Base-by-base conservation (phyloP, 1,140 invertebrate genomes). In the Eulimnadia texana region DNA sequence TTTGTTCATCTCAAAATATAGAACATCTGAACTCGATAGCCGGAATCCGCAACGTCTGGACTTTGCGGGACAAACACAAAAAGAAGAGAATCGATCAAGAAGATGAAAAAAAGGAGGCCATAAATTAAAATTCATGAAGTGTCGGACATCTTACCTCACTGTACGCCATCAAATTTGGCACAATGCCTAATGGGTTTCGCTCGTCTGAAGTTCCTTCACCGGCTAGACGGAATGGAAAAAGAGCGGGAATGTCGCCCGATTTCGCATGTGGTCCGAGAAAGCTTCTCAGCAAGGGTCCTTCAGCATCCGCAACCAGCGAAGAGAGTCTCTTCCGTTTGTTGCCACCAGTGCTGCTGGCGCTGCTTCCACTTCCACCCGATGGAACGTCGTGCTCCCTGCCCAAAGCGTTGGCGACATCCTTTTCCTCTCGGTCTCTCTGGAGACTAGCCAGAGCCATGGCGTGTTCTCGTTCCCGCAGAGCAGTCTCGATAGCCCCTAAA, bases 371-470 rank as follows among this genome's bases (percentile, higher is more conserved):
- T 20, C 55, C 55, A 27, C 55, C 33, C n/a, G 55, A 57, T 3
- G 55, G 27, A 13, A 42, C 6, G 16, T 57, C 55, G 1, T 27
- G 24, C 13, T 57, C 55, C 6, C 29, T 33, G 0, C 25, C 55
- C 1, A 11, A 22, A 42, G 55, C 24, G 28, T 57, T 57, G 1
- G 25, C 63, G 6, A 42, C 6, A 9, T 42, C 33, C 33, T 42
- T 42, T 86, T 84, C 56, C 56, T 64, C 16, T 65, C 64, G 2
- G 62, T 65, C 24, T 66, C 70, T 13, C 76, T 76, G 10, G 74
- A 74, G 6, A 79, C 78, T 57, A 85, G 82, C 66, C 33, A 86
- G 29, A 24, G 60, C 60, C 33, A 61, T 20, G 2, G 56, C 58
- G 27, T 65, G 24, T 19, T 53, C 64, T 64, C 52, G 64, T 64